Conservation (phyloP, 2,888 invertebrate species). For the Diabrotica balteata region DNA sequence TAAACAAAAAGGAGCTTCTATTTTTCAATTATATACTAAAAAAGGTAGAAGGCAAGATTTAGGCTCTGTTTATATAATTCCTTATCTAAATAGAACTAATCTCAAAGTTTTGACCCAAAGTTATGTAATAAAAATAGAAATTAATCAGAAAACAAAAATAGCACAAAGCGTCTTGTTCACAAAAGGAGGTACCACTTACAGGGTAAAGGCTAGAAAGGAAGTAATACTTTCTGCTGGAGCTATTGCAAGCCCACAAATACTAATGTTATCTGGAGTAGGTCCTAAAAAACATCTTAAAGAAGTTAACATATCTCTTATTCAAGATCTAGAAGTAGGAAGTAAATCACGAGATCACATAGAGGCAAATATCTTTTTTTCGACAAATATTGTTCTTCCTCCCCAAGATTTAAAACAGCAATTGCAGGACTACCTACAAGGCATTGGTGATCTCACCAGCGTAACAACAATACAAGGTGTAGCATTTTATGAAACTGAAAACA, state of each 20-base stretch:
- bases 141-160: constrained; percentile 57
- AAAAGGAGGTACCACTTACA: constrained; percentile 64
- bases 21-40: constrained; percentile 68
- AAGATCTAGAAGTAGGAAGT: constrained; percentile 38
- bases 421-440: constrained; percentile 56
- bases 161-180: constrained; percentile 73
- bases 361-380: constrained; percentile 71
- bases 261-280: constrained; percentile 84
- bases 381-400: constrained; percentile 64
- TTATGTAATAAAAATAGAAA: too few species aligned
- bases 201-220: constrained; percentile 70
- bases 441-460: constrained; percentile 20
- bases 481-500: constrained; percentile 10
- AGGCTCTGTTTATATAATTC: constrained; percentile 76
- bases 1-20: constrained; percentile 68
- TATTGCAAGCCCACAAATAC: constrained; percentile 80
- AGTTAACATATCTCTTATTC: constrained; percentile 67
- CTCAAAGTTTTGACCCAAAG: too few species aligned
- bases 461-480: constrained; percentile 11
- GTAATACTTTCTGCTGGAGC: constrained; percentile 80
- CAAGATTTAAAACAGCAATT: constrained; percentile 59
- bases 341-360: constrained; percentile 66
- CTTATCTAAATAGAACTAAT: constrained; percentile 69
- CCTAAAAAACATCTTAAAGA: constrained; percentile 67
- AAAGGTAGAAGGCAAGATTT: constrained; percentile 77